Evolutionary conservation across 2,113 vertebrate species (phyloP).

Genomic region (Tachycineta bicolor): DNA sequence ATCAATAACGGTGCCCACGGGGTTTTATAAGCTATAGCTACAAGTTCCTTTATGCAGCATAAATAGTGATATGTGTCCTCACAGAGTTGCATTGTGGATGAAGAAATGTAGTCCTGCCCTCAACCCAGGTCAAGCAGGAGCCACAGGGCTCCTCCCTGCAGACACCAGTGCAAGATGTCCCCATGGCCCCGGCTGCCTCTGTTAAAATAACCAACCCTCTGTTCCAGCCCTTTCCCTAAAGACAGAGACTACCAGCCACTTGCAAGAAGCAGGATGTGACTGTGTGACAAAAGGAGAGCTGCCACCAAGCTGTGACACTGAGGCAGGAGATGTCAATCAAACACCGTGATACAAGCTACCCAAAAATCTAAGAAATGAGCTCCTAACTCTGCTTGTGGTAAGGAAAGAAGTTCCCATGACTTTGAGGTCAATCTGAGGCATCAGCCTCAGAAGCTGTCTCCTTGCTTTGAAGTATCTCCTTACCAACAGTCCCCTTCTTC

Average conservation of each 20-base stretch:
- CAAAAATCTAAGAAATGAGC: not conserved
- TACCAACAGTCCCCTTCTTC: not conserved
- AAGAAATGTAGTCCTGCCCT: not conserved
- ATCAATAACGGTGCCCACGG: not conserved
- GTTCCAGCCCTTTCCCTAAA: not conserved
- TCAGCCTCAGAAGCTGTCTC: not conserved
- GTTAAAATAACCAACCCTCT: not conserved
- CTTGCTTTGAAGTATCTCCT: not conserved
- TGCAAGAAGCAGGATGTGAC: not conserved
- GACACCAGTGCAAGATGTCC: accelerated
- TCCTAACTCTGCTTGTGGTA: not conserved
- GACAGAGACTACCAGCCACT: not conserved
- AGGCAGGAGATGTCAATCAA: not conserved
- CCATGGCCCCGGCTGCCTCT: accelerated
- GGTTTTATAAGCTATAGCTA: not conserved
- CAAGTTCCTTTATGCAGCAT: not conserved
- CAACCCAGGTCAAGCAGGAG: not conserved
- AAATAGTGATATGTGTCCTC: not conserved
- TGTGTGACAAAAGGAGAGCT: not conserved
- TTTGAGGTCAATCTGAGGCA: not conserved
- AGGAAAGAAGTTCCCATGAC: not conserved
- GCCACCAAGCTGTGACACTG: not conserved
- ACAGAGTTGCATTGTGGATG: accelerated
- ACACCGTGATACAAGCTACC: not conserved
- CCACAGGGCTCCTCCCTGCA: not conserved